phyloP scores from a whole-genome alignment of 2,113 vertebrate genomes.

The Eptesicus fuscus region DNA sequence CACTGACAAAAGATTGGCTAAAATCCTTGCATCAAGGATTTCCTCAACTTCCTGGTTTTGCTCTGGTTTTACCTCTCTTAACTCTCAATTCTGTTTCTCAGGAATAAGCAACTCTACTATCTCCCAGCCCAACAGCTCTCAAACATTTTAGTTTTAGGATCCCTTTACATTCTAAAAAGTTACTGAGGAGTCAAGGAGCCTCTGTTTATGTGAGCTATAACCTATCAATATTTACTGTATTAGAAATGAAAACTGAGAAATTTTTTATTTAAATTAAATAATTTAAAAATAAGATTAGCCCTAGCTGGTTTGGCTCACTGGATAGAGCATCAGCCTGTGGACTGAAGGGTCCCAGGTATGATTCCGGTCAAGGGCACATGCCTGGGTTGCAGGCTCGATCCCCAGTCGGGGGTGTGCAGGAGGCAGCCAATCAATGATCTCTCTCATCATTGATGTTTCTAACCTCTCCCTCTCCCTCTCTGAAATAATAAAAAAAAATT shows the following conservation, averaged over 20 bases:
- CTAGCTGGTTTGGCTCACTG: too few species aligned
- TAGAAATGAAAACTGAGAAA: slow-evolving; percentile 3
- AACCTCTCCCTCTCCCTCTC: too few species aligned
- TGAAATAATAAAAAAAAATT: not conserved
- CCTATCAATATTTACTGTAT: not conserved
- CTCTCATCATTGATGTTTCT: too few species aligned
- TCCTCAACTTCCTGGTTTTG: not conserved
- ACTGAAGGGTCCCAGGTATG: too few species aligned
- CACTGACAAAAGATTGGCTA: not conserved
- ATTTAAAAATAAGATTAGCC: not conserved
- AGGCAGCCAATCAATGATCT: too few species aligned
- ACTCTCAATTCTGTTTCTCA: not conserved
- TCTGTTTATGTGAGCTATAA: not conserved
- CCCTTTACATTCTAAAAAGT: not conserved
- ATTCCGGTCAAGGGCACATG: too few species aligned
- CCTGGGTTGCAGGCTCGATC: too few species aligned
- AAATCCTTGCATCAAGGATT: not conserved
- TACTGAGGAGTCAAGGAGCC: not conserved
- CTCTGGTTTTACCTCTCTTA: not conserved
- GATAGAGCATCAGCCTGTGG: too few species aligned
- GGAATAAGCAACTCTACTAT: not conserved
- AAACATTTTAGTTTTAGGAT: not conserved
- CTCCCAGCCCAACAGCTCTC: not conserved
- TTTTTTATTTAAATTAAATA: not conserved
- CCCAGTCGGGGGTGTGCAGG: too few species aligned